Percentiles rank a stretch among this genome's conserved stretches.
phyloP scores from a whole-genome alignment of 2,797 vertebrate species.

The Lophius americanus region DNA sequence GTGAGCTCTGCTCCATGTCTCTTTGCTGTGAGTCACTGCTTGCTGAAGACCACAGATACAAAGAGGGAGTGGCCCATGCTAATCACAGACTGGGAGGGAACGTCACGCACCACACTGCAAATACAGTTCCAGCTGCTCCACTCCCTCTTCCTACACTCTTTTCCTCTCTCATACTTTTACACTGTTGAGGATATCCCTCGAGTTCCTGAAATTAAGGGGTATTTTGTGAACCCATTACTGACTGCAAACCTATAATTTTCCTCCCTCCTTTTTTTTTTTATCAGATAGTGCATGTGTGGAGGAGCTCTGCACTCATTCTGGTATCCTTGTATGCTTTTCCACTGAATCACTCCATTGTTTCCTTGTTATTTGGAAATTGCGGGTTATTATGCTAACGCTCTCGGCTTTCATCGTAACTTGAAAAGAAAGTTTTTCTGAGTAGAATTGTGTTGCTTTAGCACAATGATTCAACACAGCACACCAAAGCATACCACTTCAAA shows the following conservation, averaged over 20 bases:
- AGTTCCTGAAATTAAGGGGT: neutral
- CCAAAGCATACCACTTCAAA: neutral
- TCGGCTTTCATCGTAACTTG: neutral
- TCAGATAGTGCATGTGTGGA: neutral
- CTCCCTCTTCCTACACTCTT: slow-evolving; percentile 51
- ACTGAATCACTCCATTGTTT: slow-evolving; percentile 46
- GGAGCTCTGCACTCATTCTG: slow-evolving; percentile 7
- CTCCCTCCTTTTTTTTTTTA: neutral
- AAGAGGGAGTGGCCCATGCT: slow-evolving; percentile 65
- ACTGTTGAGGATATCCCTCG: slow-evolving; percentile 5
- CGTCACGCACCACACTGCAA: slow-evolving; percentile 41
- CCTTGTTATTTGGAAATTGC: slow-evolving; percentile 5
- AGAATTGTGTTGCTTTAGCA: neutral
- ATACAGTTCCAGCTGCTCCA: slow-evolving; percentile 53
- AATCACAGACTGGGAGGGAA: slow-evolving; percentile 65
- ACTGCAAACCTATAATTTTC: neutral
- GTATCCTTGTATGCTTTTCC: slow-evolving; percentile 10
- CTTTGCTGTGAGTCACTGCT: slow-evolving; percentile 55
- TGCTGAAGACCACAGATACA: slow-evolving; percentile 51
- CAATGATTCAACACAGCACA: slow-evolving; percentile 1
- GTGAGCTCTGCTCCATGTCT: slow-evolving; percentile 39
- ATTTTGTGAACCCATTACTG: slow-evolving; percentile 1
- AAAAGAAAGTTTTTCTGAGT: slow-evolving; percentile 12
- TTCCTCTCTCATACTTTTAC: slow-evolving; percentile 23
- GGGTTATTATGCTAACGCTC: slow-evolving; percentile 9